Evolutionary conservation across 1,140 invertebrate species (phyloP), one percentile per base, ranked within the genome.

Genomic region (Ceratina australensis): DNA sequence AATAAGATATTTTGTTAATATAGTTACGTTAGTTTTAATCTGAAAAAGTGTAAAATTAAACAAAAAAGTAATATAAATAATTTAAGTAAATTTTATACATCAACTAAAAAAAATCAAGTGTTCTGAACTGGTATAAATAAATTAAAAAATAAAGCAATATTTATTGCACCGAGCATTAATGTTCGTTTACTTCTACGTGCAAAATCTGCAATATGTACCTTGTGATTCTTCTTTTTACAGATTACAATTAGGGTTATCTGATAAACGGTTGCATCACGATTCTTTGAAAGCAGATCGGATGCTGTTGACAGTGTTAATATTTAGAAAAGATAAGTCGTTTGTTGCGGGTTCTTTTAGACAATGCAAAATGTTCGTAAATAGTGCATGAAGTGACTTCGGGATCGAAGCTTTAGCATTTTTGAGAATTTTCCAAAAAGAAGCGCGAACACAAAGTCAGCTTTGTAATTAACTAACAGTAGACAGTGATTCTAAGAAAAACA

Each of bases 271-370:
- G 22, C 42, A 42, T 60, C 49, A 49, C 10, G 12, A n/a, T 50
- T 52, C 7, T 47, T 63, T 18, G 22, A 63, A 71, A 22, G 42
- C 20, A 24, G 61, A 54, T 4, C 42, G 20, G n/a, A 52, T 42
- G 24, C 18, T 72, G 71, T 79, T 74, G 61, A 65, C 63, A 59
- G 0, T 66, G 77, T 73, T 79, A 79, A 79, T 79, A 74, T 79
- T 79, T 79, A 56, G 18, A n/a, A 16, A 79, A 79, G 77, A 79
- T 79, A 79, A 79, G 47, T 57, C n/a, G 12, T n/a, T 50, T n/a
- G 8, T 63, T 15, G 26, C 13, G 65, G 24, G 2, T 12, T 13
- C 0, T 15, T 77, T 24, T 20, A 42, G 54, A 33, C 26, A 61
- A 77, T 77, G 57, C 22, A 77, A 54, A 77, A 61, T 33, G 52